Evolutionary conservation across 1,140 invertebrate species (phyloP).

Genomic region (Megalopta genalis): DNA sequence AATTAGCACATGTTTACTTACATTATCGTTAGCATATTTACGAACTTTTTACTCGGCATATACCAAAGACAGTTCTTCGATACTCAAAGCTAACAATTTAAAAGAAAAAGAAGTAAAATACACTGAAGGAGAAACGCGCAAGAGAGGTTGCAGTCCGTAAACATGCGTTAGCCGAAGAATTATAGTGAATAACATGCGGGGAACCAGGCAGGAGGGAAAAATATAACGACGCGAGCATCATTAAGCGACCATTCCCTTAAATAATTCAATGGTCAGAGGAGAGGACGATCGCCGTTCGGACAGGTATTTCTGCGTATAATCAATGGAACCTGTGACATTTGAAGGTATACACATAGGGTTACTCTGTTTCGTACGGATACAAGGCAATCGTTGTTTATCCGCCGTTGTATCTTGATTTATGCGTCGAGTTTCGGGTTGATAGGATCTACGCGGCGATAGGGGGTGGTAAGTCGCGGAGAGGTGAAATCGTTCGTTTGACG

Average conservation of each 20-base stretch:
- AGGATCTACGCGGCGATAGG: slow-evolving; percentile 38
- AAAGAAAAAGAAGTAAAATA: not conserved
- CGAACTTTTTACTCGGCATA: too few relatives aligned
- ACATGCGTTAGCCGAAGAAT: not conserved
- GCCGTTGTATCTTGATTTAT: slow-evolving; percentile 46
- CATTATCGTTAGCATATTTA: too few relatives aligned
- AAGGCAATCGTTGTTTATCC: slow-evolving; percentile 50
- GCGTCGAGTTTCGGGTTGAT: slow-evolving; percentile 48
- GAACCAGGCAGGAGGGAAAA: not conserved
- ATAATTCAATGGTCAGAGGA: slow-evolving; percentile 50
- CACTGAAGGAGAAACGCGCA: not conserved
- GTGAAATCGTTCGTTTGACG: slow-evolving; percentile 35
- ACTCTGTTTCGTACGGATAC: slow-evolving; percentile 43
- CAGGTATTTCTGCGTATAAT: slow-evolving; percentile 43
- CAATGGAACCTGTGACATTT: slow-evolving; percentile 39
- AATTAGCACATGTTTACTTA: too few relatives aligned
- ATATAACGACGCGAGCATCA: not conserved
- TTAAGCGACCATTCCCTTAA: slow-evolving; percentile 46
- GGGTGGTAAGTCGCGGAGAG: slow-evolving; percentile 18
- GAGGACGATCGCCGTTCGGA: slow-evolving; percentile 27
- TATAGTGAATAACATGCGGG: not conserved
- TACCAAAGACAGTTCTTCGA: too few relatives aligned
- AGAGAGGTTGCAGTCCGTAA: not conserved
- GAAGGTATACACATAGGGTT: slow-evolving; percentile 28
- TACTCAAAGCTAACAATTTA: too few relatives aligned